Evolutionary conservation across 2,888 invertebrate species (phyloP), one percentile per base, ranked within the genome.

Genomic region (Cosmopolites sordidus): DNA sequence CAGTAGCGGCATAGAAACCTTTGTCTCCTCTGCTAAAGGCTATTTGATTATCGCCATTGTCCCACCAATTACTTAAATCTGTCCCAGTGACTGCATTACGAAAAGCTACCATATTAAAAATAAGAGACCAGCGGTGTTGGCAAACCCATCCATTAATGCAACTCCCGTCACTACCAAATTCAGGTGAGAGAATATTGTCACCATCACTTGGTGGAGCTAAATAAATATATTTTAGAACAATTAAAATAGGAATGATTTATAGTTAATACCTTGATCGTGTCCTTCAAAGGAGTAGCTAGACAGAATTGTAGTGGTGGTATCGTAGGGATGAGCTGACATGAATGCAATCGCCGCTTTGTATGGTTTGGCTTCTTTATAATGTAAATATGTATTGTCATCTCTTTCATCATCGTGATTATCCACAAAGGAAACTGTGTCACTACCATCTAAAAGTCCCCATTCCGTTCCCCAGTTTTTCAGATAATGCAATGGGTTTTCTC

Each of bases 281-380:
- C 81, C 62, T 0, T 70, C 66, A 72, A 92, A 95, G 42, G 68
- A 76, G 67, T 82, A 95, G 60, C 92, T 92, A 68, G 92, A 92
- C 92, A 96, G 95, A 89, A 96, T 92, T 46, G 94, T 73, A 43
- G 89, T 81, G 0, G 89, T 83, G 52, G 81, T 77, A 60, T 89
- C 90, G 61, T 89, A 91, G 0, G 89, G 85, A 79, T 88, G 87
- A 0, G 93, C 91, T 71, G 96, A 76, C 82, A 88, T 90, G 72
- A 92, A 94, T 0, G 89, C 90, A 2, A 83, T 84, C 0, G 92
- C 94, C 77, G 80, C 80, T 61, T 74, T 90, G 73, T 90, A 90
- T 37, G 76, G 75, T 62, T 77, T 83, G 0, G 86, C 33, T 1
- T 74, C 69, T 66, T 87, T 87, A 72, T 88, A 82, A 1, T 84